Percentiles rank a stretch among this genome's conserved stretches.
Evolutionary conservation across 2,113 vertebrate species (phyloP).

Genomic region (Nymphicus hollandicus): DNA sequence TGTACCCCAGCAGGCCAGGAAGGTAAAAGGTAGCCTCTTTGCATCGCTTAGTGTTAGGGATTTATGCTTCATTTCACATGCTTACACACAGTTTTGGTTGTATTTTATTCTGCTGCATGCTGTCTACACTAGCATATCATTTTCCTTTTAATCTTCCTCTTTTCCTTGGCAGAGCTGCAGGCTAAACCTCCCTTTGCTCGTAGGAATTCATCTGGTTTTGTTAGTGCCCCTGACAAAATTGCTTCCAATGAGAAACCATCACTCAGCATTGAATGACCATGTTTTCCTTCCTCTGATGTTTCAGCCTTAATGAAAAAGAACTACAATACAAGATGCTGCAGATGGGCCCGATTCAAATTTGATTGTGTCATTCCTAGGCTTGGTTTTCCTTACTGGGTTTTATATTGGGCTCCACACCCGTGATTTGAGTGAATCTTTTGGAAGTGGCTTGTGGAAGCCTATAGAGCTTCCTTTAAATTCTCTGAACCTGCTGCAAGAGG

Average conservation of each 20-base stretch:
- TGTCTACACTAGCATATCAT: background rate
- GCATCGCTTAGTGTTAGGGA: accelerated
- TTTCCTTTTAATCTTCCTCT: background rate
- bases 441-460: background rate
- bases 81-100: background rate
- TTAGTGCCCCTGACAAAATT: background rate
- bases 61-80: background rate
- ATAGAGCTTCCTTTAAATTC: background rate
- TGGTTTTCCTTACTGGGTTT: background rate
- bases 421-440: background rate
- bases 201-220: background rate
- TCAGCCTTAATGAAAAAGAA: background rate
- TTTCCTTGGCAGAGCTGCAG: background rate
- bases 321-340: background rate
- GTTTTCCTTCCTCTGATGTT: background rate
- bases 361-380: background rate
- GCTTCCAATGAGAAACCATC: background rate
- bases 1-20: background rate
- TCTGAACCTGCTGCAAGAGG: background rate
- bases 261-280: background rate
- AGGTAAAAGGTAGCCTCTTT: background rate
- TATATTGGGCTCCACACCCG: background rate
- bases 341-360: background rate
- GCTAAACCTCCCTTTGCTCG: background rate
- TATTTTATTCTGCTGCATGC: background rate